Percentiles rank a stretch among this genome's conserved stretches.
Conservation (phyloP, 2,888 invertebrate species). For the Melieria omissa region DNA sequence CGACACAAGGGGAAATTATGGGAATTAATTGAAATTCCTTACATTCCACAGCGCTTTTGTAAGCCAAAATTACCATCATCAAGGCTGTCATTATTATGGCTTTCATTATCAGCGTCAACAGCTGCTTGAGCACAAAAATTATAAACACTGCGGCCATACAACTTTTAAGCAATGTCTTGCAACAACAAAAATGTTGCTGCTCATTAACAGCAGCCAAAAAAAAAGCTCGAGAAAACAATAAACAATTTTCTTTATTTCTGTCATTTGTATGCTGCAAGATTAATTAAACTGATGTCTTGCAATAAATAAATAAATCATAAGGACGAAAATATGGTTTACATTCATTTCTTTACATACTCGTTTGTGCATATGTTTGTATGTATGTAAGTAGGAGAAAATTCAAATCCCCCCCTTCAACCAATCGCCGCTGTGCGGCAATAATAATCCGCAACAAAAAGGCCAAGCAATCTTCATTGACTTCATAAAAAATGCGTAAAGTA, state of each 20-base stretch:
- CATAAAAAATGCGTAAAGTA: slow-evolving; percentile 27
- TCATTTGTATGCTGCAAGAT: not conserved
- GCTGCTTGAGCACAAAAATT: slow-evolving; percentile 21
- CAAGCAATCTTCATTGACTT: slow-evolving; percentile 23
- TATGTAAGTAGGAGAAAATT: not conserved
- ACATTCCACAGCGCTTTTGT: slow-evolving; percentile 65
- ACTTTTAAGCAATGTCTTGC: too few relatives aligned
- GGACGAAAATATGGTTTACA: too few relatives aligned
- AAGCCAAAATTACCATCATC: slow-evolving; percentile 65
- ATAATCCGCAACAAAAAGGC: too few relatives aligned
- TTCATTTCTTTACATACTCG: not conserved
- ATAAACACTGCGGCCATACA: not conserved
- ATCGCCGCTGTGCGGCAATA: too few relatives aligned
- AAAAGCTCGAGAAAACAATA: not conserved
- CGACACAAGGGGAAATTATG: slow-evolving; percentile 58
- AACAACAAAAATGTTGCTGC: not conserved
- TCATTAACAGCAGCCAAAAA: not conserved
- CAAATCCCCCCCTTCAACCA: too few relatives aligned
- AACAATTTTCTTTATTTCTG: not conserved
- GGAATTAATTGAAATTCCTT: slow-evolving; percentile 67
- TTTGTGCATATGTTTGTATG: not conserved
- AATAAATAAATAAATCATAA: too few relatives aligned
- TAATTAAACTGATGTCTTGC: too few relatives aligned
- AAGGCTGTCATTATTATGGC: too few relatives aligned
- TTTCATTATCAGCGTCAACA: slow-evolving; percentile 13